Base-by-base conservation (phyloP, 2,888 invertebrate species). In the Heliconius aoede region DNA sequence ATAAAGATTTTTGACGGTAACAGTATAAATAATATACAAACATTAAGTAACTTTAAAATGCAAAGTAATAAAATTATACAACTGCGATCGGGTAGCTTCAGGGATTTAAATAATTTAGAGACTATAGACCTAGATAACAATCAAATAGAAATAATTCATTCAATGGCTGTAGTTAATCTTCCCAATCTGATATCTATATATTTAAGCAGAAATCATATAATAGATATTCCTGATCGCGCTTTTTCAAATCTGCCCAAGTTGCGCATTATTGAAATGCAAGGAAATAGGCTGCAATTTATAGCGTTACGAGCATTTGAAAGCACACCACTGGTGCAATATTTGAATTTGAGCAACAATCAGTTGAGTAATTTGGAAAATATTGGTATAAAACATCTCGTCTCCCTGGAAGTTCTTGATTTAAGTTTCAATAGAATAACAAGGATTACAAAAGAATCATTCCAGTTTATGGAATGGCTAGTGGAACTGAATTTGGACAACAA, bases 401-500 rank as follows among this genome's bases (percentile, higher is more conserved):
- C 97, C 24, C 91, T 98, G 73, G 98, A 98, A 91, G 97, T 98
- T 9, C 88, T 98, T 69, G 98, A 98, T 88, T 88, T 98, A 77
- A 98, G 98, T 85, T 96, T 96, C 82, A 98, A 98, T 87, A 96
- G 95, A 79, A 91, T 98, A 32, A 95, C 95, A 30, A 95, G 95
- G 83, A 95, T 98, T 58, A 95, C 96, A n/a, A 96, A 95, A 80
- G 95, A 97, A 82, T 95, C 96, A 0, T 93, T 96, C 81, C 95
- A 96, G 79, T 95, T 96, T 74, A 96, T 98, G 95, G 97, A 97
- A 86, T 98, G 98, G 97, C 92, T 98, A 74, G 97, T 98, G 1
- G 98, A 98, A 87, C 89, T 98, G 8, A 97, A 97, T 94, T 95
- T 98, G 93, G 97, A 98, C 87, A 96, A 97, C 88, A 98, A 98